Conservation (phyloP, 2,888 invertebrate genomes). For the Nematopogon swammerdamellus region DNA sequence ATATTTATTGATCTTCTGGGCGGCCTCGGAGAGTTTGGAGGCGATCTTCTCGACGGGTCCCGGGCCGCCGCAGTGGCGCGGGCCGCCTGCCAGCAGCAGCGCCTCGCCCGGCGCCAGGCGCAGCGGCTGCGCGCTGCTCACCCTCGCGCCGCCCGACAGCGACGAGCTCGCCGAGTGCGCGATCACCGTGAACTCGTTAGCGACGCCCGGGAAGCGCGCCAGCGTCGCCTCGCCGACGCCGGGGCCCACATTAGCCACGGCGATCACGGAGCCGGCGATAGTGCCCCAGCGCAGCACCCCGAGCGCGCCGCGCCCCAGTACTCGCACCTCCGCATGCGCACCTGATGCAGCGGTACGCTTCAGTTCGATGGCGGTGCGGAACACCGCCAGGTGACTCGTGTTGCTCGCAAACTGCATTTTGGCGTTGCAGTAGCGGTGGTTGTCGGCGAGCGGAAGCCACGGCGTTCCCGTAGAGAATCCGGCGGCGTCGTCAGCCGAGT, state of each 20-base stretch:
- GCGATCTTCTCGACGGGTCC: constrained; percentile 48
- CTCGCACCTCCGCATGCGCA: constrained; percentile 36
- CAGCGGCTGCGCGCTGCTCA: constrained; percentile 25
- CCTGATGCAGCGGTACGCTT: constrained; percentile 42
- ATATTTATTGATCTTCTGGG: constrained; percentile 49
- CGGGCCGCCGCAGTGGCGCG: constrained; percentile 41
- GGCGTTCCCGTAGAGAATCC: constrained; percentile 54
- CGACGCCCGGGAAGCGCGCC: constrained; percentile 34
- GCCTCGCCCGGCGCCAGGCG: constrained; percentile 34
- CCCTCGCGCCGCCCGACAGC: constrained; percentile 25
- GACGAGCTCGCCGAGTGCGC: constrained; percentile 32
- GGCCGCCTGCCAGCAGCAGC: constrained; percentile 32
- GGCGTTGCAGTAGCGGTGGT: constrained; percentile 62
- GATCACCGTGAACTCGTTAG: constrained; percentile 35
- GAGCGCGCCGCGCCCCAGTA: constrained; percentile 16
- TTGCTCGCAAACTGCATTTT: constrained; percentile 46
- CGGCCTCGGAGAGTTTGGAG: constrained; percentile 40
- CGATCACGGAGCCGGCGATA: constrained; percentile 27
- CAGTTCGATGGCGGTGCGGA: constrained; percentile 34
- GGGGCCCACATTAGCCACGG: constrained; percentile 44
- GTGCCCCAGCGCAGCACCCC: constrained; percentile 39
- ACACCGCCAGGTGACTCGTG: constrained; percentile 44
- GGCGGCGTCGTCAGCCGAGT: constrained; percentile 48
- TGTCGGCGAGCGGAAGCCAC: constrained; percentile 66
- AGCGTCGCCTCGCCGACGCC: constrained; percentile 40